Percentiles rank a stretch among this genome's conserved stretches.
phyloP scores from a whole-genome alignment of 37 sponge, comb jelly and placozoan species.

The Aphrocallistes beatrix region DNA sequence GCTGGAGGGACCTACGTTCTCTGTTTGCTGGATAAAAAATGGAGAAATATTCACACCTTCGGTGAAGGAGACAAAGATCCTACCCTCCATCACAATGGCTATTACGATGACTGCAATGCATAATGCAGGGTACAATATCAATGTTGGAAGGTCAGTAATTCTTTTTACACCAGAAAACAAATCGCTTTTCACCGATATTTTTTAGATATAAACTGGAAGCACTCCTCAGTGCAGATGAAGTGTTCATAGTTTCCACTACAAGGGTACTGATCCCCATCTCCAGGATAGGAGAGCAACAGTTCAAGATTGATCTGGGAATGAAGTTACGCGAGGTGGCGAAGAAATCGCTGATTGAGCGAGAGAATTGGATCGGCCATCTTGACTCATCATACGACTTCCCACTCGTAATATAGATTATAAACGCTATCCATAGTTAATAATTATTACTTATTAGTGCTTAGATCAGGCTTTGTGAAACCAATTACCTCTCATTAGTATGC shows the following conservation, averaged over 20 bases:
- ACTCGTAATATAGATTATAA: neutral
- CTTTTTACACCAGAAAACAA: neutral
- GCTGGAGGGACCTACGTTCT: neutral
- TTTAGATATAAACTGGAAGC: neutral
- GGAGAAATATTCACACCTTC: neutral
- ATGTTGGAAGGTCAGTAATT: neutral
- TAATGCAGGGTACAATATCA: neutral
- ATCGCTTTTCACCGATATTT: neutral
- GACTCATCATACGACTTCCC: constrained; percentile 6
- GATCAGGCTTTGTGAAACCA: no score
- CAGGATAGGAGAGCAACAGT: neutral
- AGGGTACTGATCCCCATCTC: neutral
- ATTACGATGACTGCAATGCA: neutral
- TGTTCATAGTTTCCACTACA: neutral
- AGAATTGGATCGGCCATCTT: neutral
- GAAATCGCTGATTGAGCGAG: neutral
- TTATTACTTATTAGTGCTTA: no score
- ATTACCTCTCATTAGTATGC: no score
- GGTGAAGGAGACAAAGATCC: neutral
- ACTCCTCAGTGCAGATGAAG: neutral
- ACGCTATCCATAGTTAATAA: no score
- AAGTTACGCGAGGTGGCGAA: neutral
- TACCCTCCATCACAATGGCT: neutral
- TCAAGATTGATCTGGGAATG: neutral
- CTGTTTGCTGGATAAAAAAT: neutral